Evolutionary conservation across 2,888 invertebrate genomes (phyloP).

Genomic region (Agrotis exclamationis): DNA sequence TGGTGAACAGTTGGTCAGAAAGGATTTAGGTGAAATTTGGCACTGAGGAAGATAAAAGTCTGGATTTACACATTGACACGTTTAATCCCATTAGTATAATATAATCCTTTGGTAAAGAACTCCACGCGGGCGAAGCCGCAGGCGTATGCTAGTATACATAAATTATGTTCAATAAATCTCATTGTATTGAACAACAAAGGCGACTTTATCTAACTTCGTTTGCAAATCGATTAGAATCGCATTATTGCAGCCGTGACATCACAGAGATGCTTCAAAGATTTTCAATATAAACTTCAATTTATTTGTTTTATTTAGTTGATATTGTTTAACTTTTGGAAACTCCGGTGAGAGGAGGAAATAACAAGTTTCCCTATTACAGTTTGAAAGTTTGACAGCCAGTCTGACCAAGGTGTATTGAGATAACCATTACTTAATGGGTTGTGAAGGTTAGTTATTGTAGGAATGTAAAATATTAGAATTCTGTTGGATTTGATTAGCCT

Average conservation of each 20-base stretch:
- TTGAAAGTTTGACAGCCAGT: neutral
- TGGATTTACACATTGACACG: no score
- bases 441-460: neutral
- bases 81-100: no score
- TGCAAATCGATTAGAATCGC: conserved; percentile 40
- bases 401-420: neutral
- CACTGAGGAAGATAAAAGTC: no score
- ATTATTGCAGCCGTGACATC: conserved; percentile 39
- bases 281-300: conserved; percentile 31
- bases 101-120: no score
- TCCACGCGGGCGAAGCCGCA: no score
- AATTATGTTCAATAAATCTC: conserved; percentile 23
- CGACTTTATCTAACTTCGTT: conserved; percentile 31
- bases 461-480: neutral
- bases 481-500: neutral
- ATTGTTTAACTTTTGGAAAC: neutral
- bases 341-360: conserved; percentile 4
- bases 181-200: conserved; percentile 46
- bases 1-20: no score
- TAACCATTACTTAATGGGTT: neutral
- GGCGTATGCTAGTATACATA: no score
- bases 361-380: neutral
- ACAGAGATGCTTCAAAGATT: conserved; percentile 17
- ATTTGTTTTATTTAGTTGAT: conserved; percentile 1
- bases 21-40: no score